Base-by-base conservation (phyloP, 2,888 invertebrate genomes). In the Scaptomyza caliginosa region DNA sequence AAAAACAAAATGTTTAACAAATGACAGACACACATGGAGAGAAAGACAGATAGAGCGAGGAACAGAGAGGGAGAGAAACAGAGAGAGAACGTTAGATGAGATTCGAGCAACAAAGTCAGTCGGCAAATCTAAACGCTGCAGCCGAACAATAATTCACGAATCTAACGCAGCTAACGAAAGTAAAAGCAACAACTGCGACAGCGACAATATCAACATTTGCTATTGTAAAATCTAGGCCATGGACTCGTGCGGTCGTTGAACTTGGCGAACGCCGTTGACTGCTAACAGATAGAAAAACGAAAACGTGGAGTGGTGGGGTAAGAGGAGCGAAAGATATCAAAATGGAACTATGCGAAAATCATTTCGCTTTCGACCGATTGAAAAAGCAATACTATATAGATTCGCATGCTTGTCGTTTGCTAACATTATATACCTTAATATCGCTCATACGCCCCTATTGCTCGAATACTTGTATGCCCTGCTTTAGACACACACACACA, bases 191-290 rank as follows among this genome's bases (percentile, higher is more conserved):
- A 71, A 65, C 39, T 7, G 67, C 26, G 13, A 19, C 60, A 17
- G 24, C 67, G 42, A 63, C 74, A 43, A 68, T 70, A 75, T 65
- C 67, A 77, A 52, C 70, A 55, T 58, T 58, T 67, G 65, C 67
- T 74, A 72, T 72, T 81, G 77, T 67, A 76, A 78, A 88, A 90
- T 90, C 81, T 91, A 90, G 91, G 91, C 90, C 91, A 91, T 86
- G 91, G 90, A 90, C 90, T 84, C 81, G 81, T 80, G 67, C 89
- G 91, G 90, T 90, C 91, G 89, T 89, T 91, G 91, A 90, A 90
- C 91, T 89, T 87, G 80, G 72, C 81, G 57, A 74, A 75, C 64
- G 70, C 32, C 45, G 54, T 64, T 59, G 54, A 57, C 51, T 24
- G 40, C 51, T 56, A 28, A 30, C 24, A 39, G 38, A 63, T 59